Evolutionary conservation across 2,797 vertebrate species (phyloP).

Genomic region (Spea hammondii): DNA sequence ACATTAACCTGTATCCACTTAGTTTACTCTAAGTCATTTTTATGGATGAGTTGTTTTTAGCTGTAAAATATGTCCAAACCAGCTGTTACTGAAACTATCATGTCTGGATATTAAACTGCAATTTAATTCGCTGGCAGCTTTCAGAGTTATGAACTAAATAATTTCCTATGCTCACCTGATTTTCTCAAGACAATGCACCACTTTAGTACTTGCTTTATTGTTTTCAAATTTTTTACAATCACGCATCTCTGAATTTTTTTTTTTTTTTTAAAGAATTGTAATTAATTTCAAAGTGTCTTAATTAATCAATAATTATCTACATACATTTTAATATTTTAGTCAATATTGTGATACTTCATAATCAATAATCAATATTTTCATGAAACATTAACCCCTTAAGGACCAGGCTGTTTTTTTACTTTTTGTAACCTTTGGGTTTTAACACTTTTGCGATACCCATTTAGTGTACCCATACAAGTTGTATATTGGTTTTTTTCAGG

Average conservation of each 20-base stretch:
- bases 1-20: slow-evolving; percentile 1
- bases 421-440: no score
- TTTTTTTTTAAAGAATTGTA: neutral
- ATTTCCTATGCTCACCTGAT: neutral
- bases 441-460: no score
- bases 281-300: no score
- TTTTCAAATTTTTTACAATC: neutral
- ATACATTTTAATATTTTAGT: no score
- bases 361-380: no score
- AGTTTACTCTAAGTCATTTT: slow-evolving; percentile 4
- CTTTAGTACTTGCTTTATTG: neutral
- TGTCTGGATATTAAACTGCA: slow-evolving; percentile 5
- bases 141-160: neutral
- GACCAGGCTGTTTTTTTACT: no score
- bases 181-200: neutral
- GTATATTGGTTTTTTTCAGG: no score
- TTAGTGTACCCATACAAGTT: no score
- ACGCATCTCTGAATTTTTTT: neutral
- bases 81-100: slow-evolving; percentile 15
- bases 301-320: no score
- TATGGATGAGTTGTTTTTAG: slow-evolving; percentile 17
- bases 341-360: no score
- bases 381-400: no score
- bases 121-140: neutral
- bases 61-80: neutral